Evolutionary conservation across 2,113 vertebrate genomes (phyloP).

Genomic region (Vidua macroura): DNA sequence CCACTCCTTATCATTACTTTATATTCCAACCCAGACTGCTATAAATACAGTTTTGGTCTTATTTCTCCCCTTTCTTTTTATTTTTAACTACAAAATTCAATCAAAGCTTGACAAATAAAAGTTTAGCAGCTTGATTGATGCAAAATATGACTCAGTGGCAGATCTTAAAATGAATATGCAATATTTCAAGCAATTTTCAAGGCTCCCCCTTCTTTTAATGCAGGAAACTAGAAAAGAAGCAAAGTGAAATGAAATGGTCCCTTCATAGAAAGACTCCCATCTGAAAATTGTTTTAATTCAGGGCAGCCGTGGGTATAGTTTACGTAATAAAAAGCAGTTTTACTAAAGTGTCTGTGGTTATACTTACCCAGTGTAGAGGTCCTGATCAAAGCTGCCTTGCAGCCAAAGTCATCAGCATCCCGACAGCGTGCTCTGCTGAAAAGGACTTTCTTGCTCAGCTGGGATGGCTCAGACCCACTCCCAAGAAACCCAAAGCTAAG

Average conservation of each 20-base stretch:
- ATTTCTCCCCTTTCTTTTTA: constrained; percentile 15
- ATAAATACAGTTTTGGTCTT: constrained; percentile 1
- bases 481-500: constrained; percentile 36
- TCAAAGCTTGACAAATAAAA: constrained; percentile 53
- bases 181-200: constrained; percentile 59
- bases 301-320: constrained; percentile 49
- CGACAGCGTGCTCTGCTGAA: constrained; percentile 66
- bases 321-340: constrained; percentile 73
- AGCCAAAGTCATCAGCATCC: constrained; percentile 73
- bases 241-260: constrained; percentile 59
- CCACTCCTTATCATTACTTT: constrained; percentile 1
- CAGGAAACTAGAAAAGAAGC: constrained; percentile 55
- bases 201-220: not conserved
- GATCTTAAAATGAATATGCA: constrained; percentile 49
- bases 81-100: constrained; percentile 36
- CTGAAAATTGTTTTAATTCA: constrained; percentile 69
- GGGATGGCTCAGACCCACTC: constrained; percentile 65
- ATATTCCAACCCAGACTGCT: constrained; percentile 23
- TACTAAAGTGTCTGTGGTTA: constrained; percentile 72
- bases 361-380: constrained; percentile 55
- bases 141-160: constrained; percentile 47
- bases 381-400: constrained; percentile 77
- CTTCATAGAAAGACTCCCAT: constrained; percentile 61
- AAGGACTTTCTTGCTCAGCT: constrained; percentile 63
- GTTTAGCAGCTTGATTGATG: constrained; percentile 37